Evolutionary conservation across 1,140 invertebrate species (phyloP), one percentile per base, ranked within the genome.

Genomic region (Campodea augens): DNA sequence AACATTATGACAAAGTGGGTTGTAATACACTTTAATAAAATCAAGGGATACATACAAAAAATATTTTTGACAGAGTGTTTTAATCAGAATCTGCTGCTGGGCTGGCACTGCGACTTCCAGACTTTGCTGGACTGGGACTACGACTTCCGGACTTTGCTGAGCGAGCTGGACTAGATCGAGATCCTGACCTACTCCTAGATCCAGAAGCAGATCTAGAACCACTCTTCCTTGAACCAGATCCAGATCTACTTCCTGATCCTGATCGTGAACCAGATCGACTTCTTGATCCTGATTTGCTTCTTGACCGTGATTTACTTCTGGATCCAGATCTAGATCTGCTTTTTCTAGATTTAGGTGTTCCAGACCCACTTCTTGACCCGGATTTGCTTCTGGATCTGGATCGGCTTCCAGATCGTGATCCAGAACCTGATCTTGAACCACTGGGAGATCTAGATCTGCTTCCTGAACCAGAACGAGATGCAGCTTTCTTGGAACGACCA

Each of bases 131-230:
- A n/a, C n/a, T n/a, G n/a, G n/a, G n/a, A n/a, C n/a, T n/a, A n/a
- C n/a, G n/a, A n/a, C n/a, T n/a, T n/a, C n/a, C n/a, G n/a, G n/a
- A n/a, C n/a, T n/a, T n/a, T n/a, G n/a, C n/a, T n/a, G n/a, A n/a
- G n/a, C n/a, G n/a, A n/a, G n/a, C n/a, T n/a, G n/a, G n/a, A n/a
- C n/a, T n/a, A n/a, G n/a, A n/a, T n/a, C n/a, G n/a, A n/a, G 60
- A 63, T 43, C 53, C 45, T 5, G 65, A 66, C 39, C 54, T 46
- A 1, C 60, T 61, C 38, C 51, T 49, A 20, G 60, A 55, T 29
- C 52, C 43, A 5, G 56, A 62, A 3, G 43, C 40, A 3, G 56
- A 59, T 41, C 58, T 46, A 18, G 55, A 57, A 21, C 50, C 51
- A 2, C 59, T 58, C 29, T 56, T 47, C 44, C 50, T 51, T 13